Evolutionary conservation across 2,113 vertebrate genomes (phyloP), one percentile per base, ranked within the genome.

Genomic region (Tyrannus savana): DNA sequence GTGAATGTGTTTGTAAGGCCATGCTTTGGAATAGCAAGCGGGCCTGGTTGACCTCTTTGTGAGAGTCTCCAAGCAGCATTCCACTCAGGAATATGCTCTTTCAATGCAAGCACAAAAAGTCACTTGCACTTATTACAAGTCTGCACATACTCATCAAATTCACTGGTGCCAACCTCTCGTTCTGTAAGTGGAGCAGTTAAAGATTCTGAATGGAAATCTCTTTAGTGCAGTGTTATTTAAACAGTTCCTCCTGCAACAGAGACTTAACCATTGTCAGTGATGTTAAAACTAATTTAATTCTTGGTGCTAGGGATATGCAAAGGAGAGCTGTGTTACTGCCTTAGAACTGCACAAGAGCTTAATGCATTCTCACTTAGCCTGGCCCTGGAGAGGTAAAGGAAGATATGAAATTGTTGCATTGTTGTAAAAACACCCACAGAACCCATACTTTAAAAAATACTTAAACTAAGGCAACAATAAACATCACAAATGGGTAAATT

Each of bases 1-100:
- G 86, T 77, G 93, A 93, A 95, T 92, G 62, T 56, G 63, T 96
- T 96, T 96, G 76, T 95, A 96, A 96, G 92, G 93, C 82, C 69
- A 31, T 21, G 55, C 85, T 84, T 93, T 91, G 80, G 83, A 94
- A 81, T 50, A 59, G 39, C 68, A 60, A 89, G 28, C 0, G 23
- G 83, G 53, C 59, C 85, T 56, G 76, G 35, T 12, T 96, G 91
- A 92, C 87, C 82, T 89, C 46, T 91, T 71, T 95, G 82, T 87
- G 69, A 88, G 81, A 87, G 19, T 10, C 35, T 94, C 78, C 90
- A 90, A 63, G 90, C 58, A 83, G 58, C 47, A 91, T 76, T 68
- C 69, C 73, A 71, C 90, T 91, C 66, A 75, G 37, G 58, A 44
- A 92, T 80, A 79, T 52, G 28, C 42, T 62, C 39, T 93, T 72